Percentiles rank a stretch among this genome's conserved stretches.
Conservation (phyloP, 2,888 invertebrate species). For the Andrena praecox region DNA sequence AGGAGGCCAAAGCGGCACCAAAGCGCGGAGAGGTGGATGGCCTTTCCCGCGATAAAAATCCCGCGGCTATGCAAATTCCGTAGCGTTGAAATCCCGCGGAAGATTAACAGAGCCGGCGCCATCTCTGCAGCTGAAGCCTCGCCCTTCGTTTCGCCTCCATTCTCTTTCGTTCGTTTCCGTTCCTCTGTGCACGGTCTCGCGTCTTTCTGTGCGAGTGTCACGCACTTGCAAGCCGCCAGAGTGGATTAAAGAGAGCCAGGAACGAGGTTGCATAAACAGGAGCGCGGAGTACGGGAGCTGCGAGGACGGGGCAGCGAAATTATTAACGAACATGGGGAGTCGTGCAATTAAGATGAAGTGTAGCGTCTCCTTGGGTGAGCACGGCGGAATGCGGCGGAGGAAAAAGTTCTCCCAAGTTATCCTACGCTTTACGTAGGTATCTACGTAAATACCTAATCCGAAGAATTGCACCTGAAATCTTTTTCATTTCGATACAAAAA, state of each 20-base stretch:
- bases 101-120: slow-evolving; percentile 69
- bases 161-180: slow-evolving; percentile 16
- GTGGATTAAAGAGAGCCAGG: slow-evolving; percentile 15
- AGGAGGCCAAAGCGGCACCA: slow-evolving; percentile 27
- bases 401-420: background rate
- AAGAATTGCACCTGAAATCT: no score
- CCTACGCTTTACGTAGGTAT: no score
- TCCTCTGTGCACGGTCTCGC: background rate
- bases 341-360: background rate
- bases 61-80: slow-evolving; percentile 72
- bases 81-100: slow-evolving; percentile 68
- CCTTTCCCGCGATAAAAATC: slow-evolving; percentile 70
- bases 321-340: slow-evolving; percentile 1
- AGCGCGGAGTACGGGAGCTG: background rate
- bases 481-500: background rate
- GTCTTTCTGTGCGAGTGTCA: slow-evolving; percentile 28
- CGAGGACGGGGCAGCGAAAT: background rate
- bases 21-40: slow-evolving; percentile 49
- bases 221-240: background rate
- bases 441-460: no score
- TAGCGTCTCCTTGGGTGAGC: background rate
- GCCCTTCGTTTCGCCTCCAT: slow-evolving; percentile 34
- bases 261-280: slow-evolving; percentile 8
- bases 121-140: slow-evolving; percentile 23
- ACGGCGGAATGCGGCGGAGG: background rate